phyloP scores from a whole-genome alignment of 1,140 invertebrate genomes.

The Drosophila ogumai region DNA sequence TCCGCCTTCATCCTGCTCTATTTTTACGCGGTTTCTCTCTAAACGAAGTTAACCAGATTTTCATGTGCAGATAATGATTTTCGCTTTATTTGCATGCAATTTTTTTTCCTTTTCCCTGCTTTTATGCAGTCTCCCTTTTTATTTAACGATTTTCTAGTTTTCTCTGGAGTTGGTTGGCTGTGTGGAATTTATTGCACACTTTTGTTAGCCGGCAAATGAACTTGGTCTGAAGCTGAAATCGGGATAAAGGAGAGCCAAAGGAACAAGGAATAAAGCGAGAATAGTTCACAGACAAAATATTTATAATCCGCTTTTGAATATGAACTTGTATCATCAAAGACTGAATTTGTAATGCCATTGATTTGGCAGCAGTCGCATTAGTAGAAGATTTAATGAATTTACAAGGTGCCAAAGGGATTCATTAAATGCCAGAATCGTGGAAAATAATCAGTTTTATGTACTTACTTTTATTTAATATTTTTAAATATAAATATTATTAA shows the following conservation, averaged over 20 bases:
- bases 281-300: conserved; percentile 3
- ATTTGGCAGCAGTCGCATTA: neutral
- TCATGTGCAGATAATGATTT: conserved; percentile 77
- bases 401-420: neutral
- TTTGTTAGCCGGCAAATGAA: conserved; percentile 50
- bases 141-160: conserved; percentile 30
- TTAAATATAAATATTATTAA: too few relatives aligned
- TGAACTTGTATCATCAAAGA: conserved; percentile 1
- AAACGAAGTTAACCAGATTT: conserved; percentile 80
- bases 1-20: conserved; percentile 8
- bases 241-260: conserved; percentile 3
- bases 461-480: too few relatives aligned
- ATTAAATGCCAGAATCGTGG: neutral
- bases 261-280: neutral
- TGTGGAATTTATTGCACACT: conserved; percentile 54
- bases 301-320: conserved; percentile 34
- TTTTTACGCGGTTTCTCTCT: conserved; percentile 26
- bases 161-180: conserved; percentile 39
- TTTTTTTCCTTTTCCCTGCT: conserved; percentile 14
- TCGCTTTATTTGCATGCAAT: conserved; percentile 72
- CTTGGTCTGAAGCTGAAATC: conserved; percentile 22
- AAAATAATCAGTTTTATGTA: too few relatives aligned
- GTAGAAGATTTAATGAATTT: neutral
- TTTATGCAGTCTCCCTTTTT: conserved; percentile 26
- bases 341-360: conserved; percentile 1